Percentiles rank a stretch among this genome's conserved stretches.
phyloP scores from a whole-genome alignment of 2,888 invertebrate species.

The Ceraclea dissimilis region DNA sequence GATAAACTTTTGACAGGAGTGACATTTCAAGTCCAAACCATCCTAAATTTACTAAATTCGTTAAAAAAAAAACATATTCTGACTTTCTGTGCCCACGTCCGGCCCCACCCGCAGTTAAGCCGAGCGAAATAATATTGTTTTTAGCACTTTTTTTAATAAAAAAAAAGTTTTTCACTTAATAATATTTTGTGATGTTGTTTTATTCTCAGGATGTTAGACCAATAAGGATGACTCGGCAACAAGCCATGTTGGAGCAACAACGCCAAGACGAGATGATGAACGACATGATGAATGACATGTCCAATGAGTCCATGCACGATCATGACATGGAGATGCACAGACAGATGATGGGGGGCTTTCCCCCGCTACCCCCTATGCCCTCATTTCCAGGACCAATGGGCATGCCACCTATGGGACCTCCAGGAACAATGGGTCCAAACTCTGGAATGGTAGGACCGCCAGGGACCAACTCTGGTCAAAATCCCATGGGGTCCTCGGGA shows the following conservation, averaged over 20 bases:
- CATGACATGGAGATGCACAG: constrained; percentile 30
- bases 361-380: not conserved
- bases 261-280: constrained; percentile 26
- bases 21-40: no score
- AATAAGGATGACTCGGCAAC: constrained; percentile 27
- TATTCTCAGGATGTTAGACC: constrained; percentile 22
- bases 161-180: no score
- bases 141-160: no score
- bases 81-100: no score
- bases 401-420: constrained; percentile 9
- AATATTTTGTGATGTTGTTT: not conserved
- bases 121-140: no score
- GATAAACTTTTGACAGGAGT: no score
- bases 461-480: not conserved
- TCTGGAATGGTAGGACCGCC: constrained; percentile 2
- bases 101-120: no score
- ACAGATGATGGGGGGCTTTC: constrained; percentile 22
- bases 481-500: constrained; percentile 5
- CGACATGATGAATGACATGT: constrained; percentile 19
- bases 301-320: constrained; percentile 27
- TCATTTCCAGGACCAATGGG: not conserved
- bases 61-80: no score
- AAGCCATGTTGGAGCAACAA: constrained; percentile 29
- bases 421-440: constrained; percentile 14
- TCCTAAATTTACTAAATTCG: no score